Percentiles rank a stretch among this genome's conserved stretches.
These are phyloP conservation scores for Cheilosia vulpina DNA, from an alignment of 2,888 invertebrate genomes.

Conservation along the genomic window DNA sequence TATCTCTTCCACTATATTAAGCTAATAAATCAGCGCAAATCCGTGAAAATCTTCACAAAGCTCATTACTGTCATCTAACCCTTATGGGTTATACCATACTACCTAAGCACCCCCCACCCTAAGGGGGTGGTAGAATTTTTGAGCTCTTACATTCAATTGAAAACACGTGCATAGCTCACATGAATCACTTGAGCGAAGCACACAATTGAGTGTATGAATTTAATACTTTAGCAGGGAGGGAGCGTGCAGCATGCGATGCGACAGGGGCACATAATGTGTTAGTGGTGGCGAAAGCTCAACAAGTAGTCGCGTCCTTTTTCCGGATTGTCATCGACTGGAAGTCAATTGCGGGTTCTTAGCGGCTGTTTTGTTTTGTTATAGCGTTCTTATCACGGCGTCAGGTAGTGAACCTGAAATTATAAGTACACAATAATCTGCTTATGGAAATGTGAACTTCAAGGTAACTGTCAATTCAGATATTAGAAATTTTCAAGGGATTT, in stretches of 20 bases:
- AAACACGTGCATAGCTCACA: constrained; percentile 46
- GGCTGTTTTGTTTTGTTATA: background rate
- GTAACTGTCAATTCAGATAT: constrained; percentile 15
- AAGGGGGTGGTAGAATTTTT: background rate
- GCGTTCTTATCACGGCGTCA: constrained; percentile 7
- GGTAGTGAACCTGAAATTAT: constrained; percentile 40
- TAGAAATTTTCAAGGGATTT: background rate
- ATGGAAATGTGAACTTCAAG: constrained; percentile 32
- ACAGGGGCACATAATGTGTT: background rate
- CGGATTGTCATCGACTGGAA: constrained; percentile 1
- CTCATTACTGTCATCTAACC: constrained; percentile 14
- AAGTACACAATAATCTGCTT: constrained; percentile 37
- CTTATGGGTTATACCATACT: constrained; percentile 14
- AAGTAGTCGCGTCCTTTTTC: constrained; percentile 33
- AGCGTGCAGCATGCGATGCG: background rate
- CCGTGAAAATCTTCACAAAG: constrained; percentile 29
- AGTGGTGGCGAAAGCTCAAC: constrained; percentile 18
- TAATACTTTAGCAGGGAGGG: background rate
- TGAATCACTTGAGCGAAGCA: constrained; percentile 38
- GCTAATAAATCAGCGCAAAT: constrained; percentile 36
- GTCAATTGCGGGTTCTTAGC: background rate
- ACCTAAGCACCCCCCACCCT: background rate
- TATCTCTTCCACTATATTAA: constrained; percentile 42
- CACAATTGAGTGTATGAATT: constrained; percentile 12
- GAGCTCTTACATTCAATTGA: constrained; percentile 46